Evolutionary conservation across 1,140 invertebrate species (phyloP), one percentile per base, ranked within the genome.

Genomic region (Drosophila sechellia): DNA sequence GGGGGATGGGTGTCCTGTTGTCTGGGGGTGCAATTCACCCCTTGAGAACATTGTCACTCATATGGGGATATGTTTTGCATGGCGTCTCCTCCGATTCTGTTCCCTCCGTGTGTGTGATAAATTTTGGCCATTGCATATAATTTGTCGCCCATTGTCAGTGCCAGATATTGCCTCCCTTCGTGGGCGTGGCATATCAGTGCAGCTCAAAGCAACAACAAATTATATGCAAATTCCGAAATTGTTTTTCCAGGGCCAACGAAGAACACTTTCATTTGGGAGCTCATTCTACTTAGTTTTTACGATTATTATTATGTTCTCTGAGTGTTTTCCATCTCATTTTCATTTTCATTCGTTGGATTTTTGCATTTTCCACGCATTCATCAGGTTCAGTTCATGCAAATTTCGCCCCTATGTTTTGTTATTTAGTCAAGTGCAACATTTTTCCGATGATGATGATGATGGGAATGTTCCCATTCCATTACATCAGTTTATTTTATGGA

Each of bases 61-160:
- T 72, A 84, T 69, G 61, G 58, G 50, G 58, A 66, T 77, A 72
- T 77, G 69, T 86, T 85, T 85, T 70, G 76, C 80, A 84, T 84
- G 69, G 59, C 59, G 58, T 57, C 57, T 55, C 52, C n/a, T 53
- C 37, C 27, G 20, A 50, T 50, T 54, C 42, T 40, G 54, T 53
- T 27, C 25, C 13, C 52, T 34, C 17, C 17, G 4, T 64, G 34
- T 31, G 27, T 69, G 52, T 71, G 76, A 83, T 83, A 83, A 64
- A 83, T 79, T 68, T 76, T 81, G 77, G 52, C 53, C 57, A 69
- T 84, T 79, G 83, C 81, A 81, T 86, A 68, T 81, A 81, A 86
- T 86, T 81, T 86, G 81, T 86, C 78, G 81, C 78, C 83, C 81
- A 86, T 86, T 85, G 81, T 85, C 81, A 77, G 81, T 22, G 46